Conservation (phyloP, 2,797 vertebrate species). For the Sebastes oblongus region DNA sequence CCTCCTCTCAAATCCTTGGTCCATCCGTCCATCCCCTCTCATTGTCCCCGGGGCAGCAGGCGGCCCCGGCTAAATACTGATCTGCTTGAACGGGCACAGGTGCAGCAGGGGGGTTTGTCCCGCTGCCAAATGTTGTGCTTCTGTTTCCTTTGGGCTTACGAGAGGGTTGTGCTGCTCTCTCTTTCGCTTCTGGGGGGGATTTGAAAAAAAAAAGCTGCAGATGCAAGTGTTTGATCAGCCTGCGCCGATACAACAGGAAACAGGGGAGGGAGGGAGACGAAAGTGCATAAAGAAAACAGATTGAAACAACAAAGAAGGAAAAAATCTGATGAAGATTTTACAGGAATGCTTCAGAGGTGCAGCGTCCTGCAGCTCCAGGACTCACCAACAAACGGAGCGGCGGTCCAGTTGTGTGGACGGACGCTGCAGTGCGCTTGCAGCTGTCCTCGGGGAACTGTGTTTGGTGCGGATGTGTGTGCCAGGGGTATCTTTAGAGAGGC, state of each 20-base stretch:
- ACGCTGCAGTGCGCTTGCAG: slow-evolving; percentile 60
- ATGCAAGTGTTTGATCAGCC: slow-evolving; percentile 73
- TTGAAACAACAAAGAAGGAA: slow-evolving; percentile 22
- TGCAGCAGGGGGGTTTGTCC: slow-evolving; percentile 72
- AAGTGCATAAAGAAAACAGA: slow-evolving; percentile 41
- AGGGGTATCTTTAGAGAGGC: slow-evolving; percentile 69
- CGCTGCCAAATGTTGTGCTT: slow-evolving; percentile 74
- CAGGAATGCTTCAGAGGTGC: slow-evolving; percentile 13
- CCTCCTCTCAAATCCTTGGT: slow-evolving; percentile 68
- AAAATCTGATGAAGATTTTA: slow-evolving; percentile 14
- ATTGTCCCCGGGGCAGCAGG: slow-evolving; percentile 70
- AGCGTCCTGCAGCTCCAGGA: slow-evolving; percentile 15
- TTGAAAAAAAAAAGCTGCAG: slow-evolving; percentile 59
- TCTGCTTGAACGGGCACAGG: slow-evolving; percentile 77
- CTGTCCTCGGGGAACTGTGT: slow-evolving; percentile 62
- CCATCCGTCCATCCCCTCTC: slow-evolving; percentile 67
- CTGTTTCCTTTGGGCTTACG: slow-evolving; percentile 66
- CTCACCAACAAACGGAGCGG: slow-evolving; percentile 11
- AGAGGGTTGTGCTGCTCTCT: slow-evolving; percentile 52
- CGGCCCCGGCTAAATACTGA: slow-evolving; percentile 76
- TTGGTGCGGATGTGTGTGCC: slow-evolving; percentile 63
- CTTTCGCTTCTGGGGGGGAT: slow-evolving; percentile 47
- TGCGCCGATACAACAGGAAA: slow-evolving; percentile 40
- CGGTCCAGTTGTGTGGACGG: slow-evolving; percentile 39
- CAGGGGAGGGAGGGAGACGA: neutral